These are phyloP conservation scores for Miniopterus natalensis DNA, from an alignment of 2,113 vertebrate genomes.

Conservation along the genomic window DNA sequence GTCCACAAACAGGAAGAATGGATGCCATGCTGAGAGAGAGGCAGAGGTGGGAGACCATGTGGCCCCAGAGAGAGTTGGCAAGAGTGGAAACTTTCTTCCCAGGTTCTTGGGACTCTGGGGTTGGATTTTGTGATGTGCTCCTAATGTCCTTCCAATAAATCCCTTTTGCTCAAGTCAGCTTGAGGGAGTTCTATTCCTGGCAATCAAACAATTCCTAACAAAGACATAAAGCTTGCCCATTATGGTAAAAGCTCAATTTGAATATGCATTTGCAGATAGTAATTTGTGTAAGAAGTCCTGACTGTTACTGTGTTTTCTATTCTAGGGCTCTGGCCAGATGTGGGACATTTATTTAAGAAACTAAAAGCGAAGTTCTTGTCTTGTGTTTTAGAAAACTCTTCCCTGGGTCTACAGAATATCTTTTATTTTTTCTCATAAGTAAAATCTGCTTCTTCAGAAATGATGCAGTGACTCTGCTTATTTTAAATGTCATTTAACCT, in stretches of 20 bases:
- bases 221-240: not conserved
- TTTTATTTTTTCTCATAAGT: constrained; percentile 11
- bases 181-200: constrained; percentile 13
- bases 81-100: not conserved
- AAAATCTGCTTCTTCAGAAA: constrained; percentile 41
- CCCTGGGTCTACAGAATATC: not conserved
- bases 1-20: not conserved
- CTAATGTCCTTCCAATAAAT: not conserved
- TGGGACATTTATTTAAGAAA: constrained; percentile 25
- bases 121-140: not conserved
- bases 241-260: not conserved
- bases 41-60: not conserved
- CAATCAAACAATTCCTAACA: not conserved
- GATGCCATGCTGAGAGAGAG: not conserved
- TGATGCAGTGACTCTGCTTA: not conserved
- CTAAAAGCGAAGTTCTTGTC: constrained; percentile 1
- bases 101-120: not conserved
- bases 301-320: constrained; percentile 16
- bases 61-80: not conserved
- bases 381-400: constrained; percentile 40
- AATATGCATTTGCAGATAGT: not conserved
- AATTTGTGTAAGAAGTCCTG: not conserved
- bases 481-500: not conserved
- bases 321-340: constrained; percentile 1
- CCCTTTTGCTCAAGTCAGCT: not conserved